These are phyloP conservation scores for Synanceia verrucosa DNA, from an alignment of 2,797 vertebrate species.

Conservation along the genomic window DNA sequence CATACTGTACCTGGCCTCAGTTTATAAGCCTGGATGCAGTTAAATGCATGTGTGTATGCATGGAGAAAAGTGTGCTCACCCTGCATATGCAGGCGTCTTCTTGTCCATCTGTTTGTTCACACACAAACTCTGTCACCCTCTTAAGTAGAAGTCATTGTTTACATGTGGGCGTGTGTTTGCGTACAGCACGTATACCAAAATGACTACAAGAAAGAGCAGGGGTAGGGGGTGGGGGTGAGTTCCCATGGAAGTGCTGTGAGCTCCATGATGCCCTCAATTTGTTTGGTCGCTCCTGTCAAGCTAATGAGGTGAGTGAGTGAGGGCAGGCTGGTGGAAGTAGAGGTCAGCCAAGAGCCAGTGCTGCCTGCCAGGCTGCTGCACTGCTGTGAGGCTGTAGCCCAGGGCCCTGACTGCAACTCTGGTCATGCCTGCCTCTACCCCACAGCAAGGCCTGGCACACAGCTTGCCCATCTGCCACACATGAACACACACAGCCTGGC, in stretches of 20 bases:
- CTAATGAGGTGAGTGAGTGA: conserved; percentile 82
- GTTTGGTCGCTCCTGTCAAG: conserved; percentile 76
- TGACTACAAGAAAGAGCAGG: conserved; percentile 15
- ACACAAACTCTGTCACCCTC: conserved; percentile 41
- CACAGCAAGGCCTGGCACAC: conserved; percentile 52
- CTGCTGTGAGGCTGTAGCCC: conserved; percentile 44
- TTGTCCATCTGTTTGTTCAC: conserved; percentile 36
- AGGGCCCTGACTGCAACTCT: conserved; percentile 34
- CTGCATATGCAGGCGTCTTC: neutral
- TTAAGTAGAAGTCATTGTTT: conserved; percentile 54
- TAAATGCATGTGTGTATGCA: neutral
- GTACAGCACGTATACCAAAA: conserved; percentile 32
- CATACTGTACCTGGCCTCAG: conserved; percentile 32
- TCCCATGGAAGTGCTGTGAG: conserved; percentile 66
- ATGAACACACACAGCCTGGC: conserved; percentile 38
- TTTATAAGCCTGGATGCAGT: conserved; percentile 21
- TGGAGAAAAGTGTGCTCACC: neutral
- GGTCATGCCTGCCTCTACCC: conserved; percentile 35
- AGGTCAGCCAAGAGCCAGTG: conserved; percentile 77
- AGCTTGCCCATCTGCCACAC: conserved; percentile 58
- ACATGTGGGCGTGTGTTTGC: conserved; percentile 62
- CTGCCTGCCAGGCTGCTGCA: conserved; percentile 71
- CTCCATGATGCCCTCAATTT: conserved; percentile 68
- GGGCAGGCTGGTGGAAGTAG: conserved; percentile 68
- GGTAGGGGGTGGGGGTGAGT: neutral